Evolutionary conservation across 2,888 invertebrate genomes (phyloP).

Genomic region (Thecophora atra): DNA sequence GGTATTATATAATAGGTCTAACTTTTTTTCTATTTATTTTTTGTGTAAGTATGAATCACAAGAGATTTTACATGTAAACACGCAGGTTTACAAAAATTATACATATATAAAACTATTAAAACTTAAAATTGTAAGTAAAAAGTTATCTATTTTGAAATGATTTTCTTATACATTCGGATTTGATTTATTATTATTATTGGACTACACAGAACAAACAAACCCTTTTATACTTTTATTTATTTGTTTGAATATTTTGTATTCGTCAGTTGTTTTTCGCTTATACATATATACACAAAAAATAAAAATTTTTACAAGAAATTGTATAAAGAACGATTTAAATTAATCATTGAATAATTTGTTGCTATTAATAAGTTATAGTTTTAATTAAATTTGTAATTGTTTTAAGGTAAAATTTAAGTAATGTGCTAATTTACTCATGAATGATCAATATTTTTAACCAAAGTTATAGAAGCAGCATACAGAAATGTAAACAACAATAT

Average conservation of each 20-base stretch:
- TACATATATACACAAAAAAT: not conserved
- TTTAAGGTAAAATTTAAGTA: too few species aligned
- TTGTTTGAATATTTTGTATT: not conserved
- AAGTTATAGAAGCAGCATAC: too few species aligned
- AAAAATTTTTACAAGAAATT: not conserved
- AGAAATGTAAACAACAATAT: too few species aligned
- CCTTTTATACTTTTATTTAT: slow-evolving; percentile 4
- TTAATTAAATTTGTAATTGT: too few species aligned
- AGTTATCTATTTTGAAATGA: not conserved
- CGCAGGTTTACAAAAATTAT: not conserved
- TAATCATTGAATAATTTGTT: not conserved
- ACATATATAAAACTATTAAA: not conserved
- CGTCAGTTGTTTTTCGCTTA: not conserved
- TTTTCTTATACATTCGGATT: not conserved
- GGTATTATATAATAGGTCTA: not conserved
- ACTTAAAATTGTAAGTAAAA: not conserved
- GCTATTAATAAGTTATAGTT: too few species aligned
- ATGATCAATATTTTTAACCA: too few species aligned
- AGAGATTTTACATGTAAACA: not conserved
- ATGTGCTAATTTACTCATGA: too few species aligned
- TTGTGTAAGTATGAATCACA: not conserved
- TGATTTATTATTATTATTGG: not conserved
- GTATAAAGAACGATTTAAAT: not conserved
- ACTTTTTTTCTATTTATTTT: not conserved
- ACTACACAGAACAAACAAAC: slow-evolving; percentile 4